These are phyloP conservation scores for Pedetes capensis DNA, from an alignment of 2,113 vertebrate genomes.

Conservation along the genomic window DNA sequence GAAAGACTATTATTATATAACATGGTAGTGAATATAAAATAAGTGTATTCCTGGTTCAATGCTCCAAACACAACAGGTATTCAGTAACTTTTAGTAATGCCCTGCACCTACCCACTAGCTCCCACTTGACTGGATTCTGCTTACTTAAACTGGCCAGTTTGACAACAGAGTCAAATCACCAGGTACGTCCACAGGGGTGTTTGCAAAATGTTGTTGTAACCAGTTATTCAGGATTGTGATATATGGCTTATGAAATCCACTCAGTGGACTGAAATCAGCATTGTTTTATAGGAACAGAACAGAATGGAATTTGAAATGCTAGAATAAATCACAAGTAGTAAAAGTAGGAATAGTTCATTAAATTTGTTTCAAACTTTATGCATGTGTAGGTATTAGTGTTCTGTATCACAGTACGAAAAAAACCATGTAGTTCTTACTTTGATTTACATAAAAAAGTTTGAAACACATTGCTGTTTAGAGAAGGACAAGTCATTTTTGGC, in stretches of 20 bases:
- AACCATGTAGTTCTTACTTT: constrained; percentile 31
- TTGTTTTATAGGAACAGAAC: neutral
- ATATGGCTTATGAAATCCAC: neutral
- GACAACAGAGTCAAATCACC: neutral
- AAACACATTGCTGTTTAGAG: neutral
- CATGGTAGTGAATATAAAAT: constrained; percentile 29
- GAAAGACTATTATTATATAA: neutral
- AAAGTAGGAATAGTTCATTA: constrained; percentile 24
- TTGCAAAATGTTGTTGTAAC: constrained; percentile 39
- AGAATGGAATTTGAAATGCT: constrained; percentile 21
- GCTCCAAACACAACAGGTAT: neutral
- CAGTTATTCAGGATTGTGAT: neutral
- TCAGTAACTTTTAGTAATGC: neutral
- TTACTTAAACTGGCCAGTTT: neutral
- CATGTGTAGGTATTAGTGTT: neutral
- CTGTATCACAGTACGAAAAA: constrained; percentile 4
- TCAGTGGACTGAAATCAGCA: neutral
- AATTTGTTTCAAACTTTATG: constrained; percentile 9
- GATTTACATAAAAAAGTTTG: neutral
- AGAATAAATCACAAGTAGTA: neutral
- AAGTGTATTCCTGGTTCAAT: neutral
- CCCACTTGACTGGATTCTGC: neutral
- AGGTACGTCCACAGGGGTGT: neutral
- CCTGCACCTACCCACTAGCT: neutral
- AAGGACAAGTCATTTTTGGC: neutral